Evolutionary conservation across 1,140 invertebrate genomes (phyloP).

Genomic region (Cherax quadricarinatus): DNA sequence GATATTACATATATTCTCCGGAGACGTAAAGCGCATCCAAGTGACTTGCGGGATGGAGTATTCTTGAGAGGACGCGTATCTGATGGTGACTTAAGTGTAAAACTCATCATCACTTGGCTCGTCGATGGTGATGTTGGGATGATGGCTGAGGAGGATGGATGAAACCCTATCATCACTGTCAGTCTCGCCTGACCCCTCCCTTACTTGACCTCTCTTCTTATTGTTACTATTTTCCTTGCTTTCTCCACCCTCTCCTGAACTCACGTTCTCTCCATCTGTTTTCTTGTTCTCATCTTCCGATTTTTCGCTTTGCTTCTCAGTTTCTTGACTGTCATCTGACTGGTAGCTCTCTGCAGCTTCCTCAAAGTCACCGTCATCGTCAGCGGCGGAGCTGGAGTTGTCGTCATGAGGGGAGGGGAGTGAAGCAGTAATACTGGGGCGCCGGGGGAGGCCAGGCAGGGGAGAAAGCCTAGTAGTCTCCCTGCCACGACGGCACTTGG

Average conservation of each 20-base stretch:
- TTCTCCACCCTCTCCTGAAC: background rate
- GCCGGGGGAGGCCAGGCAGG: background rate
- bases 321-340: background rate
- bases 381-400: conserved; percentile 58
- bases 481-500: conserved; percentile 35
- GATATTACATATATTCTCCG: no score
- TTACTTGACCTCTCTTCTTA: background rate
- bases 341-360: background rate
- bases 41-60: no score
- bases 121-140: conserved; percentile 58
- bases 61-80: no score
- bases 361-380: conserved; percentile 19
- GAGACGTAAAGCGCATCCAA: no score
- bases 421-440: conserved; percentile 12
- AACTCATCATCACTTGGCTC: conserved; percentile 61
- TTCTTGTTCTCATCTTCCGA: conserved; percentile 10
- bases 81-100: background rate
- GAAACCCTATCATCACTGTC: conserved; percentile 49
- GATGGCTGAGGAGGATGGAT: conserved; percentile 38
- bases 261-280: conserved; percentile 24
- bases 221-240: background rate
- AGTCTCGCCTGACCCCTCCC: conserved; percentile 3
- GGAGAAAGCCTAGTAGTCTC: conserved; percentile 33
- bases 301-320: conserved; percentile 9
- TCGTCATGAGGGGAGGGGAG: conserved; percentile 9